Conservation (phyloP, 2,797 vertebrate genomes). For the Craterocephalus amniculus region DNA sequence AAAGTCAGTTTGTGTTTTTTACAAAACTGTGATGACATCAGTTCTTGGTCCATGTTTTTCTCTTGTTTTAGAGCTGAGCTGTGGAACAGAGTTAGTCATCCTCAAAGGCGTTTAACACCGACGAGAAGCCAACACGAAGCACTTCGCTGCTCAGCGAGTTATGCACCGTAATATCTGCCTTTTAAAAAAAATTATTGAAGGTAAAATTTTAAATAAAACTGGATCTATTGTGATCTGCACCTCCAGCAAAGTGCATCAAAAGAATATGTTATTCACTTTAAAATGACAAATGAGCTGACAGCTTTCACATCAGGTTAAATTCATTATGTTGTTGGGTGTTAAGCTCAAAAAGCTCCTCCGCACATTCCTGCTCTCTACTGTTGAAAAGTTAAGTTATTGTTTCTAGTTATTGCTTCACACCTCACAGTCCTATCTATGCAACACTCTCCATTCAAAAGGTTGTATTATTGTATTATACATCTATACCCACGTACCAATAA, state of each 20-base stretch:
- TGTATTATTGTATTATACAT: background rate
- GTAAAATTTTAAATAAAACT: constrained; percentile 31
- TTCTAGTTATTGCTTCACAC: constrained; percentile 42
- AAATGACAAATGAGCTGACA: background rate
- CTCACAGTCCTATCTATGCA: constrained; percentile 4
- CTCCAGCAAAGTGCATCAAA: constrained; percentile 2
- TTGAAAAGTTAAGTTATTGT: constrained; percentile 21
- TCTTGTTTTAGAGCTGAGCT: constrained; percentile 54
- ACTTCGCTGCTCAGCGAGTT: constrained; percentile 33
- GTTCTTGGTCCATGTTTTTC: constrained; percentile 30
- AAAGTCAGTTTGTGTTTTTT: constrained; percentile 44
- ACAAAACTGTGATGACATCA: constrained; percentile 48
- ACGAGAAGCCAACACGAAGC: constrained; percentile 31
- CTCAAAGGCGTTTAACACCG: constrained; percentile 46
- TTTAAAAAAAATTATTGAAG: constrained; percentile 31
- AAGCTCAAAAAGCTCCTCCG: constrained; percentile 9
- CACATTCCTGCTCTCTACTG: constrained; percentile 6
- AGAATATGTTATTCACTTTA: constrained; percentile 11
- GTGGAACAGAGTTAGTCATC: constrained; percentile 61
- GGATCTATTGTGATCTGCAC: constrained; percentile 30
- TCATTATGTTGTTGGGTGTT: constrained; percentile 6
- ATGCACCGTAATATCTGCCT: constrained; percentile 28
- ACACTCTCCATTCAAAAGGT: constrained; percentile 17
- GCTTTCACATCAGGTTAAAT: background rate
- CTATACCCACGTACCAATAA: background rate